phyloP scores from a whole-genome alignment of 2,113 vertebrate species.

The Eudorcas thomsonii region DNA sequence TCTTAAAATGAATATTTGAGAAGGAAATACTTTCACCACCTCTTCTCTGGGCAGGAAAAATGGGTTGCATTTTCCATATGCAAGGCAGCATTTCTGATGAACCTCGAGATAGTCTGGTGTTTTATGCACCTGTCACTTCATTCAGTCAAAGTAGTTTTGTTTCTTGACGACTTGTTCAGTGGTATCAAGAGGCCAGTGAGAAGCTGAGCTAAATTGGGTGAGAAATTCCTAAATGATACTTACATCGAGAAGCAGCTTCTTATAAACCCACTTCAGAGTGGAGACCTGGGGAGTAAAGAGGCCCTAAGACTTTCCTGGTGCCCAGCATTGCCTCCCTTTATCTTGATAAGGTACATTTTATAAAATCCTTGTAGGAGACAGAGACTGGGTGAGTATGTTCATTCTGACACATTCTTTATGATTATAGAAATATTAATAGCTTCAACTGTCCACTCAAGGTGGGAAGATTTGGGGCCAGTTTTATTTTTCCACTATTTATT shows the following conservation, averaged over 20 bases:
- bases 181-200: not conserved
- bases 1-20: conserved; percentile 30
- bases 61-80: not conserved
- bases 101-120: not conserved
- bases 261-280: not conserved
- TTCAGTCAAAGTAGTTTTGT: not conserved
- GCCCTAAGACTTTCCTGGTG: not conserved
- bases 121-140: conserved; percentile 28
- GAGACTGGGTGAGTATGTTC: not conserved
- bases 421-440: not conserved
- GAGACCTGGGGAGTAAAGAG: not conserved
- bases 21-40: not conserved
- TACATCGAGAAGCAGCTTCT: not conserved
- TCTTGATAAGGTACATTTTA: not conserved
- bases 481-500: not conserved
- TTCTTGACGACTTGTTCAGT: not conserved
- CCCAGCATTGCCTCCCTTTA: not conserved
- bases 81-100: not conserved
- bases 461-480: not conserved
- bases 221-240: not conserved
- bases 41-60: not conserved
- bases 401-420: not conserved
- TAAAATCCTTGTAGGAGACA: not conserved
- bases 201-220: not conserved
- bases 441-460: not conserved